Conservation (phyloP, 1,140 invertebrate species). For the Chlorops oryzae region DNA sequence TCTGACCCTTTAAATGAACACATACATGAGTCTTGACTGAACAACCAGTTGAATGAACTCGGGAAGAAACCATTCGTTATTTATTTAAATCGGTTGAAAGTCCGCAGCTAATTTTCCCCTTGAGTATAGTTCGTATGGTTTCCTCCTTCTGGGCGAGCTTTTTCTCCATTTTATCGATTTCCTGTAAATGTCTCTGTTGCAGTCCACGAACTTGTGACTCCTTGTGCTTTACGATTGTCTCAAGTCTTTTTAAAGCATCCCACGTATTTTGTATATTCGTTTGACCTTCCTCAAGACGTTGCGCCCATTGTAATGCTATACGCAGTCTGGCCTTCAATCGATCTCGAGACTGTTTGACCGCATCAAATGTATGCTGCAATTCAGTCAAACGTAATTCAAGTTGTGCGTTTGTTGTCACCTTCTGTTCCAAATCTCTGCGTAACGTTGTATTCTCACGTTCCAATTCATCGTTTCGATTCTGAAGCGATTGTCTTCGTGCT, state of each 20-base stretch:
- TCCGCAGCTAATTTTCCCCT: too few species aligned
- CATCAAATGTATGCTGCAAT: conserved; percentile 25
- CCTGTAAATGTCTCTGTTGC: conserved; percentile 32
- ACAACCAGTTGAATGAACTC: too few species aligned
- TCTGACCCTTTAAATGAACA: too few species aligned
- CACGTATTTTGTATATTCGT: conserved; percentile 36
- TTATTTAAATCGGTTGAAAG: too few species aligned
- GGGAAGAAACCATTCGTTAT: too few species aligned
- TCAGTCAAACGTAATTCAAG: conserved; percentile 14
- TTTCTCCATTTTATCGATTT: conserved; percentile 35
- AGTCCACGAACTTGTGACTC: conserved; percentile 42
- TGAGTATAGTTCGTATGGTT: conserved; percentile 29
- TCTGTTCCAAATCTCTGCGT: conserved; percentile 22
- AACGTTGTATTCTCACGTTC: conserved; percentile 48
- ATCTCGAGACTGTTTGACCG: conserved; percentile 36
- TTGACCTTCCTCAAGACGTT: conserved; percentile 37
- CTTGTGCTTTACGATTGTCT: conserved; percentile 43
- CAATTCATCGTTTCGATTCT: conserved; percentile 34
- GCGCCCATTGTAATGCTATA: conserved; percentile 42
- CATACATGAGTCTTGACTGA: too few species aligned
- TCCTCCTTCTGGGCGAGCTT: conserved; percentile 44
- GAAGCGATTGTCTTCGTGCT: conserved; percentile 13
- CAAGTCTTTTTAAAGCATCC: conserved; percentile 37
- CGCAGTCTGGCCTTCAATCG: conserved; percentile 35
- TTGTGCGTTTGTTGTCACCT: conserved; percentile 6